Evolutionary conservation across 30 jellyfish, hydroid and myxozoan genomes (phyloP).

Genomic region (Hydractinia symbiolongicarpus): DNA sequence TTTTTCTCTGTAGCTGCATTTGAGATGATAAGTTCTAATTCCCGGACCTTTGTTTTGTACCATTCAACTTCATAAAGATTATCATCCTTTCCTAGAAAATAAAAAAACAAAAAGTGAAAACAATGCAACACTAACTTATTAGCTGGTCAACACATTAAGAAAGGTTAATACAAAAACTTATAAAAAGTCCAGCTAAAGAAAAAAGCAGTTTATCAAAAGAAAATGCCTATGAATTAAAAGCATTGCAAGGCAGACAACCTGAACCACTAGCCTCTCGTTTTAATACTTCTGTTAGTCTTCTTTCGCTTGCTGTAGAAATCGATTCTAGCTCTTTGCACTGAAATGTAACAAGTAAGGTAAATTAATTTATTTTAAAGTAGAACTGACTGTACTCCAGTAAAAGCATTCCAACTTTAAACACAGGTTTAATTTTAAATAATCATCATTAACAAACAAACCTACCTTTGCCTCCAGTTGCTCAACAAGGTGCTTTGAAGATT

Average conservation of each 20-base stretch:
- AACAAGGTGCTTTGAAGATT: slow-evolving; percentile 43
- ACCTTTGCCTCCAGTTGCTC: slow-evolving; percentile 29
- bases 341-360: not conserved
- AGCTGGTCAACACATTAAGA: not conserved
- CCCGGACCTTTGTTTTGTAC: slow-evolving; percentile 20
- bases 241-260: too few species aligned
- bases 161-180: too few species aligned
- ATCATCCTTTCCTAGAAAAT: slow-evolving; percentile 9
- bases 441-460: not conserved
- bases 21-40: slow-evolving; percentile 24
- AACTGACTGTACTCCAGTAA: not conserved
- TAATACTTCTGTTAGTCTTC: slow-evolving; percentile 25
- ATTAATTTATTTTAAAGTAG: not conserved
- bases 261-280: slow-evolving; percentile 18
- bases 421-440: not conserved
- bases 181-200: too few species aligned
- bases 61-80: slow-evolving; percentile 25
- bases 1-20: slow-evolving; percentile 27
- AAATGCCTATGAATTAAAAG: too few species aligned
- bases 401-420: not conserved
- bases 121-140: too few species aligned
- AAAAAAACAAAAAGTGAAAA: not conserved
- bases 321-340: slow-evolving; percentile 38
- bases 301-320: slow-evolving; percentile 37
- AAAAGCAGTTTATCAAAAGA: too few species aligned